Evolutionary conservation across 2,888 invertebrate genomes (phyloP).

Genomic region (Eupeodes luniger): DNA sequence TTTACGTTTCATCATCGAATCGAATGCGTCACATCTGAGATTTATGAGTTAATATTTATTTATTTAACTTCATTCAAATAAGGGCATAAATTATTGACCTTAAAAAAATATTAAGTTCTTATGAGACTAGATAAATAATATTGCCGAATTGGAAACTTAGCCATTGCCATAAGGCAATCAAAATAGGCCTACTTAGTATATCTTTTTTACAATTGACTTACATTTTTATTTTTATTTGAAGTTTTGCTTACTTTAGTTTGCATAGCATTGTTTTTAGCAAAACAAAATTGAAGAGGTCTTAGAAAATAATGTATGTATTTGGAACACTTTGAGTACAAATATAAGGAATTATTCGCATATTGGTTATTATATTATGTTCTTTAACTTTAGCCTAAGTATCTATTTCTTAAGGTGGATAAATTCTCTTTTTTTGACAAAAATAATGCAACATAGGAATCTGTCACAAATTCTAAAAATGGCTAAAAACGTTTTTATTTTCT

Average conservation of each 20-base stretch:
- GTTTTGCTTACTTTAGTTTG: neutral
- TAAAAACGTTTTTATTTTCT: no score
- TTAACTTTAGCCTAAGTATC: no score
- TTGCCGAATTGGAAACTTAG: neutral
- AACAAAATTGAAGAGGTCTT: neutral
- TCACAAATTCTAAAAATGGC: no score
- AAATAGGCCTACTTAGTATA: neutral
- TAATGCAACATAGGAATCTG: no score
- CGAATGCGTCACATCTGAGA: neutral
- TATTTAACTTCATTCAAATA: neutral
- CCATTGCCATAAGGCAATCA: neutral
- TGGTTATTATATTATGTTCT: no score
- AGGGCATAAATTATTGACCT: neutral
- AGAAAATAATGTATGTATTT: neutral
- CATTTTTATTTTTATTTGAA: neutral
- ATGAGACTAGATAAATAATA: neutral
- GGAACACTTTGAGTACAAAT: no score
- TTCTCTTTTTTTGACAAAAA: no score
- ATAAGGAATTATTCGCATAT: no score
- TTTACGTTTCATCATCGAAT: slow-evolving; percentile 30
- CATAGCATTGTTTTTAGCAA: no score
- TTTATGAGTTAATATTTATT: neutral
- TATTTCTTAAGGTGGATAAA: no score
- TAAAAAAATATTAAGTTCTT: neutral
- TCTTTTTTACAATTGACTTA: neutral